A percentile compares a stretch with the other conserved stretches of the same genome.
Conservation (phyloP, 2,797 vertebrate species). For the Danio choprae region DNA sequence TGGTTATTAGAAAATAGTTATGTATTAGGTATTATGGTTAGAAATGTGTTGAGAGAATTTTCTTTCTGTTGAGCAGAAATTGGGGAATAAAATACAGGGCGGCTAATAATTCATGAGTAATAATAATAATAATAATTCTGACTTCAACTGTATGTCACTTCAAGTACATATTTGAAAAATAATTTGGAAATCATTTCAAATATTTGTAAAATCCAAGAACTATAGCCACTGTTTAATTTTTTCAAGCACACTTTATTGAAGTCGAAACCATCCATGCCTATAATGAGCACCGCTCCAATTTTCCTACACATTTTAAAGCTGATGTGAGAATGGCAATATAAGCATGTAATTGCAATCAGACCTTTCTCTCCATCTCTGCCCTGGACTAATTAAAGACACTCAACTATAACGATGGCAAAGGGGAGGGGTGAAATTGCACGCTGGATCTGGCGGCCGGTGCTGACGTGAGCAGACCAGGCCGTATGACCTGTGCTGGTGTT, state of each 20-base stretch:
- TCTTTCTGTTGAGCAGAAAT: too few species aligned
- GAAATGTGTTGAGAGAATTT: too few species aligned
- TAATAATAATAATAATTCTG: too few species aligned
- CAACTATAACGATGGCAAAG: conserved; percentile 41
- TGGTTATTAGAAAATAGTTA: too few species aligned
- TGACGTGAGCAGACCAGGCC: neutral
- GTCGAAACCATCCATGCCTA: neutral
- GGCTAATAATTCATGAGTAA: too few species aligned
- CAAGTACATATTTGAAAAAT: neutral
- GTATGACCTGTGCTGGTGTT: conserved; percentile 12
- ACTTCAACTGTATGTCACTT: neutral
- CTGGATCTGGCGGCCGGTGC: neutral
- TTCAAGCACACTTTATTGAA: neutral
- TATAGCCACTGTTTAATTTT: neutral
- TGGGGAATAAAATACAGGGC: too few species aligned
- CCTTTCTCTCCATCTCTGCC: neutral
- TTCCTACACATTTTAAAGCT: conserved; percentile 19
- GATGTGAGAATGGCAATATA: conserved; percentile 33
- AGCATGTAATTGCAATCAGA: conserved; percentile 50
- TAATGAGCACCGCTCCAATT: conserved; percentile 10
- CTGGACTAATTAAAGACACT: conserved; percentile 56
- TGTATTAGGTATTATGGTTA: too few species aligned
- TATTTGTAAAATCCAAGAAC: conserved; percentile 5
- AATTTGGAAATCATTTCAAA: neutral
- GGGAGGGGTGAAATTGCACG: conserved; percentile 22